A percentile compares a stretch with the other conserved stretches of the same genome.
phyloP scores from a whole-genome alignment of 2,797 vertebrate genomes.

The Microchirus variegatus region DNA sequence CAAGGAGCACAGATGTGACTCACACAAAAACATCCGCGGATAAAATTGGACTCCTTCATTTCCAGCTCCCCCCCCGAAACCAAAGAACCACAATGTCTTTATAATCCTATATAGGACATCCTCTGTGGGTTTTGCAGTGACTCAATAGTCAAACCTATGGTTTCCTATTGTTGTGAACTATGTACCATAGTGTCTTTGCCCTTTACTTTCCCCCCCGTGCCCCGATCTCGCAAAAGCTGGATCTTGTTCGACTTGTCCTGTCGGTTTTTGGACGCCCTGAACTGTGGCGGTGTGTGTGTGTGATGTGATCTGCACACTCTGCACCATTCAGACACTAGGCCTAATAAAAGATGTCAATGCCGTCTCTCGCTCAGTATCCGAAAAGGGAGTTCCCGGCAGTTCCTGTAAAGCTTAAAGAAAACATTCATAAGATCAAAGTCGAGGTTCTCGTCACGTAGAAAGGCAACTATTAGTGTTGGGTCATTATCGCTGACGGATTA shows the following conservation, averaged over 20 bases:
- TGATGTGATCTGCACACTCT: too few species aligned
- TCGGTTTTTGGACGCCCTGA: neutral
- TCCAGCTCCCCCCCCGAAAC: constrained; percentile 12
- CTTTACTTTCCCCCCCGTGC: constrained; percentile 5
- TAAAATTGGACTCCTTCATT: constrained; percentile 53
- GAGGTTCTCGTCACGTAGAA: too few species aligned
- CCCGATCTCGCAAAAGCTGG: neutral
- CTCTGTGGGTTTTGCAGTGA: constrained; percentile 19
- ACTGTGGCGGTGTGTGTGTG: neutral
- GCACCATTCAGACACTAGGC: too few species aligned
- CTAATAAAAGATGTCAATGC: too few species aligned
- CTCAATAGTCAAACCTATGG: constrained; percentile 13
- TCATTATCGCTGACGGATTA: neutral
- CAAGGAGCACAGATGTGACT: constrained; percentile 55
- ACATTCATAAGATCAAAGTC: too few species aligned
- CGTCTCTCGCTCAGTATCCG: too few species aligned
- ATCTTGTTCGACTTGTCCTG: neutral
- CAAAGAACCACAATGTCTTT: constrained; percentile 50
- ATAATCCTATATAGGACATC: constrained; percentile 42
- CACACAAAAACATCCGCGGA: constrained; percentile 38
- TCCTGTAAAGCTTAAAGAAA: too few species aligned
- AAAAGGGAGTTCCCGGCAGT: too few species aligned
- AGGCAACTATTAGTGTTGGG: neutral
- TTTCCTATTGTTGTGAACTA: constrained; percentile 27
- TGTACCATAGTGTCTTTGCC: neutral